These are phyloP conservation scores for Pogonomyrmex californicus DNA, from an alignment of 1,140 invertebrate genomes.

Conservation along the genomic window DNA sequence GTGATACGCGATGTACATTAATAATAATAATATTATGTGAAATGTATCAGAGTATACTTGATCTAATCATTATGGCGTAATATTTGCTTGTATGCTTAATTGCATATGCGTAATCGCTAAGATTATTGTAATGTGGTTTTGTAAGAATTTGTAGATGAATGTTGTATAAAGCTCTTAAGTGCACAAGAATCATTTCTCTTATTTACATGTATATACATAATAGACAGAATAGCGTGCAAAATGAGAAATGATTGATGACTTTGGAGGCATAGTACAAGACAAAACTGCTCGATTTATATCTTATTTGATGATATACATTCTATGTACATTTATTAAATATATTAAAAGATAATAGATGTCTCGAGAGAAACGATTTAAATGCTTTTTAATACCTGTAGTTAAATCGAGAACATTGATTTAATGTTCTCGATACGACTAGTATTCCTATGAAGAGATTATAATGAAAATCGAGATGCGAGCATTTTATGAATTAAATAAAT, in stretches of 20 bases:
- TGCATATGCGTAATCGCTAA: slow-evolving; percentile 20
- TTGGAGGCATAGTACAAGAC: slow-evolving; percentile 72
- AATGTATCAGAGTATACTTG: neutral
- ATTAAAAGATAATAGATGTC: slow-evolving; percentile 73
- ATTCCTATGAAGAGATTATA: neutral
- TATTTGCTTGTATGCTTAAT: slow-evolving; percentile 31
- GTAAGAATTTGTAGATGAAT: slow-evolving; percentile 50
- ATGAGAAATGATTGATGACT: slow-evolving; percentile 58
- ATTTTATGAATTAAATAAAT: neutral
- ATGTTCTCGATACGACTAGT: neutral
- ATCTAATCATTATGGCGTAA: slow-evolving; percentile 38
- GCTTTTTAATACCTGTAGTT: neutral
- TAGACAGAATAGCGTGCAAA: slow-evolving; percentile 47
- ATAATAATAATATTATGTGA: slow-evolving; percentile 20
- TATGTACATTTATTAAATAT: slow-evolving; percentile 75
- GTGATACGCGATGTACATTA: slow-evolving; percentile 41
- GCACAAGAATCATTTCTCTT: slow-evolving; percentile 55
- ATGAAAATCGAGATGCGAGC: neutral
- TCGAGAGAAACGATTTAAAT: slow-evolving; percentile 52
- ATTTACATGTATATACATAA: slow-evolving; percentile 71
- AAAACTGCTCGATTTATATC: slow-evolving; percentile 71
- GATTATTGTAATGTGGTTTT: slow-evolving; percentile 27
- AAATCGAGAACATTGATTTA: too few species aligned
- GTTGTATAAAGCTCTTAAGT: slow-evolving; percentile 64
- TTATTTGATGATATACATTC: slow-evolving; percentile 71